A percentile compares a stretch with the other conserved stretches of the same genome.
These are phyloP conservation scores for Holocentrus rufus DNA, from an alignment of 2,797 vertebrate species.

Conservation along the genomic window DNA sequence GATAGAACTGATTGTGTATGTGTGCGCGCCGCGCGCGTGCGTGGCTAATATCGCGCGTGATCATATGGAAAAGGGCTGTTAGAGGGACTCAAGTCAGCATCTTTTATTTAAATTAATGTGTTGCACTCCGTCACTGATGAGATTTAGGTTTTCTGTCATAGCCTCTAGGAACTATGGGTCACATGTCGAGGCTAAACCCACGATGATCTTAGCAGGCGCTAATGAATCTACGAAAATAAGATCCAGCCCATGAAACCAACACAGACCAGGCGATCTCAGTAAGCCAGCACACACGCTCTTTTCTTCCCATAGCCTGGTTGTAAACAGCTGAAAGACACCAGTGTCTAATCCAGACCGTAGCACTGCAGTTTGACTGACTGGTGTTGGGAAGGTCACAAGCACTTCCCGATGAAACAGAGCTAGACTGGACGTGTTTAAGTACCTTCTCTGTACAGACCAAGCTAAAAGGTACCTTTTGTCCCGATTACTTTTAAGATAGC, in stretches of 20 bases:
- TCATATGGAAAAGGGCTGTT: background rate
- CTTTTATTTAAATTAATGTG: background rate
- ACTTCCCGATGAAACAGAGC: slow-evolving; percentile 33
- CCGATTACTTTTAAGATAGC: background rate
- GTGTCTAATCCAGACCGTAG: slow-evolving; percentile 62
- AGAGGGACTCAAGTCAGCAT: slow-evolving; percentile 3
- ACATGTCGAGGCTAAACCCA: slow-evolving; percentile 40
- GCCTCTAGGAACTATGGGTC: slow-evolving; percentile 32
- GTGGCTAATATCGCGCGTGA: no score
- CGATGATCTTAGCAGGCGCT: slow-evolving; percentile 36
- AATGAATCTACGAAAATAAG: slow-evolving; percentile 64
- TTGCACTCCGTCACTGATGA: slow-evolving; percentile 26
- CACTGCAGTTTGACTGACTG: slow-evolving; percentile 21
- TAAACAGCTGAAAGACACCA: slow-evolving; percentile 60
- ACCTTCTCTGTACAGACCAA: slow-evolving; percentile 15
- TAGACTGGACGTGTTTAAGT: background rate
- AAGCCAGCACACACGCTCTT: slow-evolving; percentile 50
- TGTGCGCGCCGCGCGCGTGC: no score
- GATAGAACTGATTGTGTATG: no score
- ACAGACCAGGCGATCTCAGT: slow-evolving; percentile 7
- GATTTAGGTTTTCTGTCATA: slow-evolving; percentile 44
- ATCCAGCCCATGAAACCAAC: slow-evolving; percentile 33
- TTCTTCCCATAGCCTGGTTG: slow-evolving; percentile 42
- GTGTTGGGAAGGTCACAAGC: slow-evolving; percentile 18
- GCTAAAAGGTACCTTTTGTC: background rate